A percentile compares a stretch with the other conserved stretches of the same genome.
Evolutionary conservation across 2,888 invertebrate genomes (phyloP).

Genomic region (Apodemia mormo): DNA sequence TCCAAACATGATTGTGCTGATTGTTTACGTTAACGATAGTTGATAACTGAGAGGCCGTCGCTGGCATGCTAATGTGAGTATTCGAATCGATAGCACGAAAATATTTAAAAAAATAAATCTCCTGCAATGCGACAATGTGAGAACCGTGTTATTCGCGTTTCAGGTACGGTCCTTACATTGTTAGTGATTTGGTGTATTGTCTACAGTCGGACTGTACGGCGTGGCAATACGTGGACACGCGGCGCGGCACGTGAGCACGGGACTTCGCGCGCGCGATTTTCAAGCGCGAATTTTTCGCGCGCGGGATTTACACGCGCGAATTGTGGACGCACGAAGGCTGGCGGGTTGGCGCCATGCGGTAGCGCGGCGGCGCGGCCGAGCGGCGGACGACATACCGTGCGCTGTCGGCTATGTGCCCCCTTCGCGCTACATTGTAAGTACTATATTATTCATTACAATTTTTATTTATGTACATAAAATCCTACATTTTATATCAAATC

Average conservation of each 20-base stretch:
- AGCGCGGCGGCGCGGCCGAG: slow-evolving; percentile 73
- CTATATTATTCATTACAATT: slow-evolving; percentile 27
- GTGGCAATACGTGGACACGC: slow-evolving; percentile 64
- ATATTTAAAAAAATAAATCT: slow-evolving; percentile 40
- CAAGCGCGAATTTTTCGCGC: slow-evolving; percentile 43
- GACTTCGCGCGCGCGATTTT: slow-evolving; percentile 36
- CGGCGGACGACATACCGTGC: slow-evolving; percentile 62
- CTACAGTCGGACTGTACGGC: slow-evolving; percentile 74
- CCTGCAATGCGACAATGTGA: slow-evolving; percentile 75
- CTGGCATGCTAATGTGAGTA: slow-evolving; percentile 81
- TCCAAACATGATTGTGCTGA: slow-evolving; percentile 66
- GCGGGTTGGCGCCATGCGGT: slow-evolving; percentile 55
- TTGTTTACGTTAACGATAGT: slow-evolving; percentile 77
- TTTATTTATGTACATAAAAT: slow-evolving; percentile 20
- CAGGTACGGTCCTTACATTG: slow-evolving; percentile 33
- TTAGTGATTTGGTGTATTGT: slow-evolving; percentile 55
- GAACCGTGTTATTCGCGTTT: slow-evolving; percentile 32
- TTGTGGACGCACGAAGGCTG: slow-evolving; percentile 40
- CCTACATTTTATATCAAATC: slow-evolving; percentile 29
- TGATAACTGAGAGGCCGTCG: slow-evolving; percentile 73
- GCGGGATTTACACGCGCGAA: slow-evolving; percentile 44
- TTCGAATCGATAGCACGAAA: slow-evolving; percentile 47
- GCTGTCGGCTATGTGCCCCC: slow-evolving; percentile 62
- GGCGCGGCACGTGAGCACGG: slow-evolving; percentile 45
- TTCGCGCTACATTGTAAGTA: slow-evolving; percentile 79